phyloP scores from a whole-genome alignment of 2,797 vertebrate genomes.

The Acrossocheilus wenchowensis region DNA sequence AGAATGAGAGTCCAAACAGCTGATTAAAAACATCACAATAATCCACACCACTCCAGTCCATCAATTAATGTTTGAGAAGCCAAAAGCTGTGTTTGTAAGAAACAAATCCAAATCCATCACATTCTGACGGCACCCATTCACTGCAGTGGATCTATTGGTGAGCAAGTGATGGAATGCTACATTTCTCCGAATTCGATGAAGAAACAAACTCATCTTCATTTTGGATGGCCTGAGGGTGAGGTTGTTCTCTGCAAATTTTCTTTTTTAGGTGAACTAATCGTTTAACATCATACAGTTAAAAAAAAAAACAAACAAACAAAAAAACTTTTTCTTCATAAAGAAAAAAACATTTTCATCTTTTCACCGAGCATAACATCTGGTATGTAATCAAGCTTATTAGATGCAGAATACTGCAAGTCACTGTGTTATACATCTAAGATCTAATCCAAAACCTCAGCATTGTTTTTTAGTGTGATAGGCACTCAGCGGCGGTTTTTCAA shows the following conservation, averaged over 20 bases:
- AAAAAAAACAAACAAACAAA: too few relatives aligned
- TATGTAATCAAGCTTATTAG: neutral
- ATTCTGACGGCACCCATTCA: neutral
- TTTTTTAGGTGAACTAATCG: too few relatives aligned
- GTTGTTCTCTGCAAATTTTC: too few relatives aligned
- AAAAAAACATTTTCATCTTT: neutral
- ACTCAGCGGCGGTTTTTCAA: slow-evolving; percentile 42
- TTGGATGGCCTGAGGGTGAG: too few relatives aligned
- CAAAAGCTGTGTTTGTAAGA: neutral
- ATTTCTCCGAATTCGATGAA: neutral
- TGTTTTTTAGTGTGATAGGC: slow-evolving; percentile 22
- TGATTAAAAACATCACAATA: neutral
- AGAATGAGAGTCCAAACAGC: neutral
- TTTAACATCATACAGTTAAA: too few relatives aligned
- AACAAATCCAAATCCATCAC: neutral
- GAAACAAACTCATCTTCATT: neutral
- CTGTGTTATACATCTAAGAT: slow-evolving; percentile 39
- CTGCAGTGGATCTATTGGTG: neutral
- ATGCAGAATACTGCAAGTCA: slow-evolving; percentile 34
- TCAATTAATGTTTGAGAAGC: neutral
- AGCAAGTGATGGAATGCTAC: neutral
- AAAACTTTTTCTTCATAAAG: neutral
- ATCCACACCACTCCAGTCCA: neutral
- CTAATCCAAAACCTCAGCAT: slow-evolving; percentile 34
- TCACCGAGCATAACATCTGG: slow-evolving; percentile 30